Conservation (phyloP, 2,113 vertebrate species). For the Seriola rivoliana region DNA sequence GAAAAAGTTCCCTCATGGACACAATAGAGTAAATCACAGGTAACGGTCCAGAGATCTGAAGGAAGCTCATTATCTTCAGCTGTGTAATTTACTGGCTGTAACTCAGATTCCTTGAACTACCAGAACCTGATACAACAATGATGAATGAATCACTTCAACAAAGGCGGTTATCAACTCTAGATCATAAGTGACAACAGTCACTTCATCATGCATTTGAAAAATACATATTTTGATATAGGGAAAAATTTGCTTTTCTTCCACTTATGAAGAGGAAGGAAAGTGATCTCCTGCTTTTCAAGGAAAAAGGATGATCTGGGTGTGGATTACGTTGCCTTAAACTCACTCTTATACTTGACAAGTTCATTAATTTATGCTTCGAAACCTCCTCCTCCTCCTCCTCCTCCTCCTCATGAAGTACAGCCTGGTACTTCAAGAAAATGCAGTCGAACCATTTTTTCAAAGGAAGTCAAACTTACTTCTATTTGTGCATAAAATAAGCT, state of each 20-base stretch:
- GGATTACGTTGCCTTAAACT: constrained; percentile 5
- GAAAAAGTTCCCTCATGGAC: no score
- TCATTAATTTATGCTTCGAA: constrained; percentile 25
- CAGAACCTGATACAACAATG: neutral
- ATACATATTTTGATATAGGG: neutral
- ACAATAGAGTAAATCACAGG: no score
- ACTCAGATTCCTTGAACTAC: neutral
- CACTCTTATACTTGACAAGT: constrained; percentile 5
- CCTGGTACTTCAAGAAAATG: constrained; percentile 16
- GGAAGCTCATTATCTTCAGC: neutral
- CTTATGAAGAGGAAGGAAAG: neutral
- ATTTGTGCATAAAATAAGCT: neutral
- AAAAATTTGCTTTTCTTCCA: neutral
- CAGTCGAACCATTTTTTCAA: neutral
- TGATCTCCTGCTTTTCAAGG: neutral
- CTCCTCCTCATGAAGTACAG: neutral
- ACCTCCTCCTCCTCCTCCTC: neutral
- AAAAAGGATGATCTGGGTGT: constrained; percentile 14
- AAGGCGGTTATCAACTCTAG: neutral
- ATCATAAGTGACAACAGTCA: neutral
- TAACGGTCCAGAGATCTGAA: neutral
- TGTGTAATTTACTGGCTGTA: neutral
- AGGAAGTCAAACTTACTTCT: neutral
- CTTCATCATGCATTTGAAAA: neutral
- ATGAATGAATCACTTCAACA: neutral